These are phyloP conservation scores for Microctenopoma steveboyesi DNA, from an alignment of 2,797 vertebrate genomes.

Conservation along the genomic window DNA sequence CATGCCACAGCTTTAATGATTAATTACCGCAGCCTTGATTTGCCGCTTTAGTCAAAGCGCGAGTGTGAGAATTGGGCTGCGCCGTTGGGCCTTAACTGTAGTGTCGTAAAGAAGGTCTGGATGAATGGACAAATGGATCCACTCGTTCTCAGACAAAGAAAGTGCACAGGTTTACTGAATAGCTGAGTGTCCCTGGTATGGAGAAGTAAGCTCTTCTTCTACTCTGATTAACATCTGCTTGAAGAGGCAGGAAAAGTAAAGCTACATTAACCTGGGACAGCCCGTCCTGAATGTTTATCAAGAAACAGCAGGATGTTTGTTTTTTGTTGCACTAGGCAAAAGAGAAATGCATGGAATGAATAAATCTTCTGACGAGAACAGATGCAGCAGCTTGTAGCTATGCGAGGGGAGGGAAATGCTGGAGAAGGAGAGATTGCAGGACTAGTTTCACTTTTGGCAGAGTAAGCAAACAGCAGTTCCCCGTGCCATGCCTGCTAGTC, in stretches of 20 bases:
- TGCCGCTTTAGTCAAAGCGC: neutral
- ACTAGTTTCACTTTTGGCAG: slow-evolving; percentile 42
- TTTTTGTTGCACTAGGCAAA: slow-evolving; percentile 6
- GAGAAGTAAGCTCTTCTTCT: slow-evolving; percentile 11
- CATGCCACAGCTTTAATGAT: neutral
- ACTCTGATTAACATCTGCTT: slow-evolving; percentile 49
- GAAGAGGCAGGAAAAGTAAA: slow-evolving; percentile 14
- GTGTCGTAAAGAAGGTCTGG: slow-evolving; percentile 9
- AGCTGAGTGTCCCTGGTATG: slow-evolving; percentile 15
- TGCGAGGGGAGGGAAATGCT: slow-evolving; percentile 22
- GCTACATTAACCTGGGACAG: slow-evolving; percentile 34
- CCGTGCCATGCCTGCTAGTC: slow-evolving; percentile 18
- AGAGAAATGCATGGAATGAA: slow-evolving; percentile 47
- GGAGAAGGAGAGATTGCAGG: slow-evolving; percentile 22
- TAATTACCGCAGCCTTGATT: neutral
- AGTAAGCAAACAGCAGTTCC: slow-evolving; percentile 42
- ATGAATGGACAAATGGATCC: slow-evolving; percentile 37
- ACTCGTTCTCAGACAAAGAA: slow-evolving; percentile 17
- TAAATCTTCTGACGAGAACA: slow-evolving; percentile 47
- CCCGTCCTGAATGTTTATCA: slow-evolving; percentile 52
- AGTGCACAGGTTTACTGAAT: slow-evolving; percentile 23
- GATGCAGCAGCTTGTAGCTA: slow-evolving; percentile 41
- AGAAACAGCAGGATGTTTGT: slow-evolving; percentile 30
- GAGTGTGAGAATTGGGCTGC: slow-evolving; percentile 1
- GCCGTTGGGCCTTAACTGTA: slow-evolving; percentile 24